Conservation (phyloP, 1,140 invertebrate species). For the Hypsibius dujardini region DNA sequence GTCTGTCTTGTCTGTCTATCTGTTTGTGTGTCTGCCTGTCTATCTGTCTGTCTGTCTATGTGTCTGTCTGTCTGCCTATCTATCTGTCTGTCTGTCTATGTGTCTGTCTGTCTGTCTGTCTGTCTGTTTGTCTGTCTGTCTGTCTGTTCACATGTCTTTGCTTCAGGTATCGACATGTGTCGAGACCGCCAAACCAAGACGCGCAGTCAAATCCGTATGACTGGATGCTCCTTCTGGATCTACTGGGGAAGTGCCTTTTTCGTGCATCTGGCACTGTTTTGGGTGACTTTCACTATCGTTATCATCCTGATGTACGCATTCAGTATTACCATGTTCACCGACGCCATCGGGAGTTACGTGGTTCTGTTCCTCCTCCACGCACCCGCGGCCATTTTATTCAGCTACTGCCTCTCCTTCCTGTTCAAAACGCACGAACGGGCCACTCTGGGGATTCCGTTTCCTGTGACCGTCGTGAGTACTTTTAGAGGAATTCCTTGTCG, state of each 20-base stretch:
- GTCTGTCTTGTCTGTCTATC: too few relatives aligned
- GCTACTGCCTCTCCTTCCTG: slow-evolving; percentile 53
- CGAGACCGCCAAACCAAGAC: not conserved
- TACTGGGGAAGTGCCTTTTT: slow-evolving; percentile 57
- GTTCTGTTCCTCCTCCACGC: slow-evolving; percentile 53
- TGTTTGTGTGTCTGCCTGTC: too few relatives aligned
- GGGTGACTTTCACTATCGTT: slow-evolving; percentile 42
- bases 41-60: too few relatives aligned
- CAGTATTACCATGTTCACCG: slow-evolving; percentile 30
- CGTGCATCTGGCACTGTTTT: slow-evolving; percentile 39
- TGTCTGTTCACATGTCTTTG: too few relatives aligned
- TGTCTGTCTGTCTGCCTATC: too few relatives aligned
- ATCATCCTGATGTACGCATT: slow-evolving; percentile 23
- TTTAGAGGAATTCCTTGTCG: too few relatives aligned
- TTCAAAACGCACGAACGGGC: slow-evolving; percentile 64
- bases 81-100: too few relatives aligned
- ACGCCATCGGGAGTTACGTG: slow-evolving; percentile 45
- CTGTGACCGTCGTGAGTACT: slow-evolving; percentile 29
- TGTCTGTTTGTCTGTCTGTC: too few relatives aligned
- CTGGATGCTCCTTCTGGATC: slow-evolving; percentile 47
- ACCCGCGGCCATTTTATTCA: slow-evolving; percentile 53
- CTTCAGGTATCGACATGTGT: not conserved
- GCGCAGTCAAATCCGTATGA: slow-evolving; percentile 32
- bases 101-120: too few relatives aligned
- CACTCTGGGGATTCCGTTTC: slow-evolving; percentile 33